phyloP scores from a whole-genome alignment of 2,888 invertebrate species.

The Terebella lapidaria region DNA sequence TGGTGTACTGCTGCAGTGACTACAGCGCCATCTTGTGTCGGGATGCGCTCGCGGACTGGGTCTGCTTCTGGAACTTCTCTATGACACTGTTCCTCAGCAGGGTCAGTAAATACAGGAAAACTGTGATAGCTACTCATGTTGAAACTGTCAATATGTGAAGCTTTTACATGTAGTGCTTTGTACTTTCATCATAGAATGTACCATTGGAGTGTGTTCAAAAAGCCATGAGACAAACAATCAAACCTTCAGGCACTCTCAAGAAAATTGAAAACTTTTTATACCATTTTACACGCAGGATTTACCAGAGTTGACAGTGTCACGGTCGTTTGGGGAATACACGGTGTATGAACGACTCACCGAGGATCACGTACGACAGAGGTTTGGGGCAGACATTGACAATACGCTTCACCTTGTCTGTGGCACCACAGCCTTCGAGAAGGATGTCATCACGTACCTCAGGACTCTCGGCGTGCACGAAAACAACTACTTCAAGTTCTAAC shows the following conservation, averaged over 20 bases:
- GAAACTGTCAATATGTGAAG: too few relatives aligned
- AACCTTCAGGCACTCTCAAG: too few relatives aligned
- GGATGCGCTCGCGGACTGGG: constrained; percentile 60
- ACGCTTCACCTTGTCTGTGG: not conserved
- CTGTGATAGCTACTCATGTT: too few relatives aligned
- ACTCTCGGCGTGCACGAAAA: not conserved
- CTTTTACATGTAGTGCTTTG: too few relatives aligned
- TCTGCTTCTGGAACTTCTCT: constrained; percentile 71
- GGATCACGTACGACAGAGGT: not conserved
- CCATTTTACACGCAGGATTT: too few relatives aligned
- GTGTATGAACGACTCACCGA: constrained; percentile 1
- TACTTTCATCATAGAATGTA: too few relatives aligned
- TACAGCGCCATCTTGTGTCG: constrained; percentile 62
- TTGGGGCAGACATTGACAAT: not conserved
- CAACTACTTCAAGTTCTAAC: not conserved
- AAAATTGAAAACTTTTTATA: too few relatives aligned
- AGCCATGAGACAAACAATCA: too few relatives aligned
- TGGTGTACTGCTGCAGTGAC: constrained; percentile 63
- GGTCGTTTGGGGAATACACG: not conserved
- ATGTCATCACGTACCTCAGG: not conserved
- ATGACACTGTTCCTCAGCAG: constrained; percentile 61
- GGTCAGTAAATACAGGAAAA: constrained; percentile 6
- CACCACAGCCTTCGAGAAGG: not conserved
- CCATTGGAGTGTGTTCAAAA: too few relatives aligned
- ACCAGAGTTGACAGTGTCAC: not conserved